phyloP scores from a whole-genome alignment of 2,113 vertebrate species.

The Nanorana parkeri region DNA sequence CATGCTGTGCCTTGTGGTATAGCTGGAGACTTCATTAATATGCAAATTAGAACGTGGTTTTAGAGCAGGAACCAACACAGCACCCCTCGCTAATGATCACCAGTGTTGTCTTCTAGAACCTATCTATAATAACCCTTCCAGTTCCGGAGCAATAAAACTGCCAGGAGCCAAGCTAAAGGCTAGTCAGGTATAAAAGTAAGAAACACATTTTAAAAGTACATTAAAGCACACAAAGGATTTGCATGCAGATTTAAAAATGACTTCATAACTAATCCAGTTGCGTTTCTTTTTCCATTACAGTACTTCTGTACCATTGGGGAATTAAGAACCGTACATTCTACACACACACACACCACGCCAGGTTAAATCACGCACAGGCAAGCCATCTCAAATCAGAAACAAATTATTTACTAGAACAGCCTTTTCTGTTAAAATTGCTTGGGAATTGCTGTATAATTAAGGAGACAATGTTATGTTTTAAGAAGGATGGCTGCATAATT shows the following conservation, averaged over 20 bases:
- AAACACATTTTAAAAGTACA: neutral
- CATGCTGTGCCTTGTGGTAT: slow-evolving; percentile 56
- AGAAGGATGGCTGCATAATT: slow-evolving; percentile 10
- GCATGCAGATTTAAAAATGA: neutral
- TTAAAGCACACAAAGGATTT: neutral
- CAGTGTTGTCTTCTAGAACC: slow-evolving; percentile 23
- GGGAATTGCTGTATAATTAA: slow-evolving; percentile 37
- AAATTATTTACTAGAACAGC: slow-evolving; percentile 27
- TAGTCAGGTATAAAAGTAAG: neutral
- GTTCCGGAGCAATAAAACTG: slow-evolving; percentile 8
- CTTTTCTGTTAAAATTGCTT: slow-evolving; percentile 29
- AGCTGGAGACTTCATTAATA: slow-evolving; percentile 47
- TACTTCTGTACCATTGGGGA: neutral
- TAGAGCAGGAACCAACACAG: slow-evolving; percentile 19
- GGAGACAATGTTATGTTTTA: slow-evolving; percentile 8
- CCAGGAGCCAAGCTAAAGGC: neutral
- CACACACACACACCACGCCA: no score
- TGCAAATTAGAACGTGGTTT: slow-evolving; percentile 49
- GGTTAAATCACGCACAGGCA: slow-evolving; percentile 24
- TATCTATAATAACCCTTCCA: slow-evolving; percentile 13
- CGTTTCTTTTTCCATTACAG: neutral
- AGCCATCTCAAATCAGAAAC: slow-evolving; percentile 36
- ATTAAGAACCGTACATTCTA: neutral
- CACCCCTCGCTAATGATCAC: slow-evolving; percentile 29
- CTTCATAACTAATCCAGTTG: neutral